Conservation (phyloP, 2,113 vertebrate genomes). For the Ceyx cyanopectus region DNA sequence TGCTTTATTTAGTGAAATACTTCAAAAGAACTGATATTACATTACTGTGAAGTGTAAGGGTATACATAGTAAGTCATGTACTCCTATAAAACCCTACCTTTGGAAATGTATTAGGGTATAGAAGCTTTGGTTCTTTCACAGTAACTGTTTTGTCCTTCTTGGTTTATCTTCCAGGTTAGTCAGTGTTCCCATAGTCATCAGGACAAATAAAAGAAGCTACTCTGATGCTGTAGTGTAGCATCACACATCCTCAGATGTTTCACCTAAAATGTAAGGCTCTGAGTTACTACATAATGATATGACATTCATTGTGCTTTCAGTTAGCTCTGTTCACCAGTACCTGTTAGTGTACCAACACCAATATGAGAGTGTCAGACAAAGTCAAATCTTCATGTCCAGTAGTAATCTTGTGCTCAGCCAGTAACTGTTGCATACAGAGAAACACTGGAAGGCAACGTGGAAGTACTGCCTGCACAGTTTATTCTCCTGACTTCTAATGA, state of each 20-base stretch:
- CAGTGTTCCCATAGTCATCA: neutral
- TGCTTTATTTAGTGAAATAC: no score
- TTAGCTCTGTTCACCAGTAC: neutral
- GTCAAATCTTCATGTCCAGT: neutral
- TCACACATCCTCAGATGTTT: neutral
- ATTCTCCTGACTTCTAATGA: neutral
- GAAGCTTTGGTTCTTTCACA: no score
- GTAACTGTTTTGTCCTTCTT: slow-evolving; percentile 12
- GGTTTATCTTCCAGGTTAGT: slow-evolving; percentile 1
- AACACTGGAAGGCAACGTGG: neutral
- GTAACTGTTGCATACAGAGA: neutral
- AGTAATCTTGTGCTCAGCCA: neutral
- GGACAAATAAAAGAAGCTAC: neutral
- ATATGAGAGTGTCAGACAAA: neutral
- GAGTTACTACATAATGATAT: neutral
- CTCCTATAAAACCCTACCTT: no score
- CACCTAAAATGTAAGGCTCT: neutral
- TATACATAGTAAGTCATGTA: no score
- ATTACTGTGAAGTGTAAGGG: no score
- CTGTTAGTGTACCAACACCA: accelerated
- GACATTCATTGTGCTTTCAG: neutral
- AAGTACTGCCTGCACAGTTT: neutral
- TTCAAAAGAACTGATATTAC: no score
- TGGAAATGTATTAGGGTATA: no score
- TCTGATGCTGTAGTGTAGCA: neutral